Conservation (phyloP, 2,888 invertebrate genomes). For the Xestia ashworthii region DNA sequence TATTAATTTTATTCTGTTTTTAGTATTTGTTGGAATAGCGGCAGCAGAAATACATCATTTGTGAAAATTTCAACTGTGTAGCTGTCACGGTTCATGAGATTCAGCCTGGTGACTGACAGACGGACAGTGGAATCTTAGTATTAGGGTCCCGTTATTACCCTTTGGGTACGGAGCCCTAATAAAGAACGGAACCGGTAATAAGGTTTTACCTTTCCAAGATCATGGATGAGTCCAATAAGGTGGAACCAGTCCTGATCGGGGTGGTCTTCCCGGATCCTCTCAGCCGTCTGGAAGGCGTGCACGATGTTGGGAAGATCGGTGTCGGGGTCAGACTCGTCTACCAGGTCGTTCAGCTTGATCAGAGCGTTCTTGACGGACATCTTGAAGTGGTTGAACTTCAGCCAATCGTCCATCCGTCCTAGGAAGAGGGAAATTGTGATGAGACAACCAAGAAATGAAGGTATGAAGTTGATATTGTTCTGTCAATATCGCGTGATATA, state of each 20-base stretch:
- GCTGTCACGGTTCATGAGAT: too few relatives aligned
- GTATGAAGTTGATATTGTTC: background rate
- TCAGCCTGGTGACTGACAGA: too few relatives aligned
- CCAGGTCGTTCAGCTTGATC: slow-evolving; percentile 95
- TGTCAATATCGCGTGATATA: background rate
- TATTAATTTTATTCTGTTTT: too few relatives aligned
- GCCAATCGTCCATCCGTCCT: slow-evolving; percentile 94
- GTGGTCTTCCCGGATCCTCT: slow-evolving; percentile 95
- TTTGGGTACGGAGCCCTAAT: too few relatives aligned
- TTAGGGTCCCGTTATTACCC: too few relatives aligned
- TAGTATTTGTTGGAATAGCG: too few relatives aligned
- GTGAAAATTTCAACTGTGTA: too few relatives aligned
- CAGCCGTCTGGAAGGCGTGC: slow-evolving; percentile 99
- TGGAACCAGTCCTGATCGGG: slow-evolving; percentile 98
- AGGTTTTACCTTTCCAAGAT: slow-evolving; percentile 95
- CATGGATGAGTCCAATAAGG: slow-evolving; percentile 98
- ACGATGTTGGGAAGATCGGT: slow-evolving; percentile 97
- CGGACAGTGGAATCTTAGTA: too few relatives aligned
- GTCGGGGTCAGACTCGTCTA: slow-evolving; percentile 99
- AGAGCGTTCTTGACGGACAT: slow-evolving; percentile 96
- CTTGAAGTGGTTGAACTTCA: slow-evolving; percentile 95
- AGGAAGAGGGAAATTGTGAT: slow-evolving; percentile 7
- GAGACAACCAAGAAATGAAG: background rate
- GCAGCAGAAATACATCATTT: too few relatives aligned
- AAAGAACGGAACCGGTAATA: too few relatives aligned